Evolutionary conservation across 2,888 invertebrate species (phyloP), one percentile per base, ranked within the genome.

Genomic region (Caenorhabditis becei): DNA sequence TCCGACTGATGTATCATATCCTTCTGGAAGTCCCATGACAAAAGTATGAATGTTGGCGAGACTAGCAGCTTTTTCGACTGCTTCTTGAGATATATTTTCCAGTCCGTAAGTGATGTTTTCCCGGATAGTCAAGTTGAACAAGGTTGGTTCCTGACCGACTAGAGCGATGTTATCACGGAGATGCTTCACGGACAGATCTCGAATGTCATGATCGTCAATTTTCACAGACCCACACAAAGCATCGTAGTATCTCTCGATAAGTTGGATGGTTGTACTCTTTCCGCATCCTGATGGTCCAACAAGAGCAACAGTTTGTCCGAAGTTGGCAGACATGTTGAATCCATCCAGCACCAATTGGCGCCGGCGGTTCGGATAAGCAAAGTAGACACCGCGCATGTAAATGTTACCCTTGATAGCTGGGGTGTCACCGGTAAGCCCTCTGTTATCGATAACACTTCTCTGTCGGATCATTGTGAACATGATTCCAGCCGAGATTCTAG

Each of bases 301-400:
- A 37, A 92, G 86, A 18, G 92, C 92, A 32, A 92, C 91, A 5
- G 92, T 90, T 83, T 92, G 91, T 5, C 92, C 92, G 51, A 80
- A 85, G 28, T 85, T 82, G 16, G 83, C 85, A n/a, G 81, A 80
- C 79, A 85, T 82, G 49, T 79, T 82, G 75, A 92, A 86, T 61
- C 83, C 83, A 51, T 84, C 82, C 44, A 88, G 58, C n/a, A 88
- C 81, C 23, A 84, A 93, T 81, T 95, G 81, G 23, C 83, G 94
- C 44, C 94, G 93, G 16, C 96, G 93, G 0, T 95, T 94, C 0
- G 96, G 96, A 92, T 96, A 96, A 56, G 94, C 93, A 92, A 96
- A 96, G 93, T 92, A 95, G 0, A 96, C 94, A 26, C 94, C 92
- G 67, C 94, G 93, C 83, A 95, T 94, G 37, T 93, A 93, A 0